Evolutionary conservation across 2,888 invertebrate species (phyloP), one percentile per base, ranked within the genome.

Genomic region (Odontocolon sp.): DNA sequence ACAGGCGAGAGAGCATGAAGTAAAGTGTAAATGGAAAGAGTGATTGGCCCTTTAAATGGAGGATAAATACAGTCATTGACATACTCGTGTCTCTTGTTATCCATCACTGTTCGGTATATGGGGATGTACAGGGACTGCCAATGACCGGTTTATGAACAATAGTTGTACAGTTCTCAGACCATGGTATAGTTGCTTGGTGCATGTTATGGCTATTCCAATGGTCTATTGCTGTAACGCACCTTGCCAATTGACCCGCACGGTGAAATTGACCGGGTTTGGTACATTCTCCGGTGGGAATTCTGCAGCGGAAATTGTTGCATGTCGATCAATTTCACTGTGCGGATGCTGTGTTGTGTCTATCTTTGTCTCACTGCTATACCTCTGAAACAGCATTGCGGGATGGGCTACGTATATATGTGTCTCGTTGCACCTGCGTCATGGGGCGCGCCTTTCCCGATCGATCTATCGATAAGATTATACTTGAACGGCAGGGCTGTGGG

Each of bases 381-480:
- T 28, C 21, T 21, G 54, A n/a, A 52, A 42, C 21, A 31, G 40
- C 40, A 54, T 54, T 66, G 66, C 52, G 28, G 47, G 50, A 54
- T 28, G 28, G 28, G 18, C 16, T 2, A 28, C 16, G 64, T 54
- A 40, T 18, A 38, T 42, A 40, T 28, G 47, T 63, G 18, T 52
- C 52, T 26, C 23, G 16, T 59, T 26, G 54, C 56, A 56, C 40
- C 56, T 38, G 36, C 56, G 47, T 56, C 56, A 33, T 5, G 8
- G 21, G 16, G n/a, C 52, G 33, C 45, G 40, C 45, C 59, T 40
- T 33, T 11, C 3, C 9, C 63, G 63, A 71, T 64, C 63, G 63
- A 71, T 63, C 45, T 47, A 52, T 64, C 36, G 71, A 71, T 71
- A 56, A 71, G 63, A 63, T 70, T 54, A 28, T 26, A 8, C 56